phyloP scores from a whole-genome alignment of 2,797 vertebrate genomes.

The Trichosurus vulpecula region DNA sequence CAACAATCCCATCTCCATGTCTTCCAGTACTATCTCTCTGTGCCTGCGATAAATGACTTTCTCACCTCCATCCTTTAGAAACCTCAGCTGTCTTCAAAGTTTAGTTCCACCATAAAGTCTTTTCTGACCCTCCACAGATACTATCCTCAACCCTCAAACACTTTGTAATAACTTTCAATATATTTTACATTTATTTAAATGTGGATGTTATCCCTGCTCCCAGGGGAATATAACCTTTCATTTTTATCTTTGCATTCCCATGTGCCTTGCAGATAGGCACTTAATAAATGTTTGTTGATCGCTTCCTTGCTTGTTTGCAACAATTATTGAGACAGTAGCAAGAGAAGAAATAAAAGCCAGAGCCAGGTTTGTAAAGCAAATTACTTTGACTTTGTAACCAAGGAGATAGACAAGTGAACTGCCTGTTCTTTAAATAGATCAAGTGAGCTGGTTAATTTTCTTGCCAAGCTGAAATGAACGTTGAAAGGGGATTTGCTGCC shows the following conservation, averaged over 20 bases:
- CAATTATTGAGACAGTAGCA: background rate
- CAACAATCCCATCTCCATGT: background rate
- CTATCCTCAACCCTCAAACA: background rate
- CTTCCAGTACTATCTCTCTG: background rate
- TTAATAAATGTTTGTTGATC: background rate
- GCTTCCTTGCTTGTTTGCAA: background rate
- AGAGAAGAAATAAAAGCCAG: background rate
- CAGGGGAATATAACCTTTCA: background rate
- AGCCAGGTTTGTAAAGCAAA: background rate
- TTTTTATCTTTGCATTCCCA: background rate
- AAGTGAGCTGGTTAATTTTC: background rate
- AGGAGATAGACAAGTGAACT: slow-evolving; percentile 9
- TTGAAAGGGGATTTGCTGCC: background rate
- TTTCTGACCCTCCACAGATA: background rate
- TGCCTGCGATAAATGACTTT: background rate
- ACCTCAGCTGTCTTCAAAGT: background rate
- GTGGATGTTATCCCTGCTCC: background rate
- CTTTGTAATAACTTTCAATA: background rate
- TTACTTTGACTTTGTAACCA: slow-evolving; percentile 10
- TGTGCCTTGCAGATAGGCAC: background rate
- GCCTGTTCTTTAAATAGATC: background rate
- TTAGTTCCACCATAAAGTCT: background rate
- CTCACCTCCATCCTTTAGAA: background rate
- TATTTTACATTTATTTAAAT: background rate
- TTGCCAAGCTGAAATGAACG: background rate